Conservation (phyloP, 1,140 invertebrate species). For the Philaenus spumarius region DNA sequence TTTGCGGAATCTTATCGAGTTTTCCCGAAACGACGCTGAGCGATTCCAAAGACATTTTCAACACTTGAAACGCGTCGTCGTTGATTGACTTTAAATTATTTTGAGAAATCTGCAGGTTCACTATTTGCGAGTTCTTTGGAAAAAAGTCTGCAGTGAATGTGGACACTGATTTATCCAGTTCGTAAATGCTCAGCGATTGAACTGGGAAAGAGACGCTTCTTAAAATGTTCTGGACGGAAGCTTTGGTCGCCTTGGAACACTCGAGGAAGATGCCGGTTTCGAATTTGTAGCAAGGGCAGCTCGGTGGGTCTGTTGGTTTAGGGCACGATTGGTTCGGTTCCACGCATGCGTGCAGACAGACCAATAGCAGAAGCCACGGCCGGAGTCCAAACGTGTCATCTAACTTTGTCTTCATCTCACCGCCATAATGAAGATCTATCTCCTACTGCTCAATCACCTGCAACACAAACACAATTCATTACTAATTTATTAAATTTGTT, state of each 20-base stretch:
- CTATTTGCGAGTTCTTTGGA: neutral
- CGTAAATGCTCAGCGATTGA: constrained; percentile 80
- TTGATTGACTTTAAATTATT: constrained; percentile 39
- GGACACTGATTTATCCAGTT: constrained; percentile 67
- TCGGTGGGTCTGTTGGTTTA: constrained; percentile 58
- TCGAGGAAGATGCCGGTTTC: constrained; percentile 85
- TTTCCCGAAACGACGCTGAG: constrained; percentile 74
- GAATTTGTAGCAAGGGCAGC: constrained; percentile 85
- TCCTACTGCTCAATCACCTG: neutral
- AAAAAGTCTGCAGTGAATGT: constrained; percentile 48
- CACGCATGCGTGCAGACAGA: neutral
- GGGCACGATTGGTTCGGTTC: constrained; percentile 45
- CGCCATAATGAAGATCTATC: neutral
- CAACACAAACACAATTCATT: neutral
- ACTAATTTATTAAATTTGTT: too few relatives aligned
- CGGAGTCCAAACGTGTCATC: neutral
- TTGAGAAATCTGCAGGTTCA: neutral
- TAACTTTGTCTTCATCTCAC: constrained; percentile 1
- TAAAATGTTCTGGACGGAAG: constrained; percentile 46
- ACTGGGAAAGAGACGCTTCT: constrained; percentile 50
- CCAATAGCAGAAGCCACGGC: constrained; percentile 12
- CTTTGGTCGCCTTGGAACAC: constrained; percentile 68
- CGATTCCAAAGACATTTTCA: constrained; percentile 69
- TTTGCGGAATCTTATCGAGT: constrained; percentile 70
- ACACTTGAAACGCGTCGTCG: constrained; percentile 62